These are phyloP conservation scores for Pseudochromis fuscus DNA, from an alignment of 2,797 vertebrate genomes.

Conservation along the genomic window DNA sequence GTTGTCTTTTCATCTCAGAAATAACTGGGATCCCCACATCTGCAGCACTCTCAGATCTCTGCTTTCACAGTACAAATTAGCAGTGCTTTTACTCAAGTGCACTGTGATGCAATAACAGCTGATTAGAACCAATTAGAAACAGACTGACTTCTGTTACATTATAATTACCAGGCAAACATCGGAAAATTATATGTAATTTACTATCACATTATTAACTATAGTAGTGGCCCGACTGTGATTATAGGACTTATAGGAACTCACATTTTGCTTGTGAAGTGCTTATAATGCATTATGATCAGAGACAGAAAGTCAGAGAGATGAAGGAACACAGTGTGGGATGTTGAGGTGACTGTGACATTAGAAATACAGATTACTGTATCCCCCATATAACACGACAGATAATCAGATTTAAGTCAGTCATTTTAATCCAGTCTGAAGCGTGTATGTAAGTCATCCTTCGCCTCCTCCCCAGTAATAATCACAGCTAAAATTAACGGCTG, in stretches of 20 bases:
- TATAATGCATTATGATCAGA: not conserved
- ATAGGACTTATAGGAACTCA: constrained; percentile 4
- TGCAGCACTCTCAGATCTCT: constrained; percentile 2
- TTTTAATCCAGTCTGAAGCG: too few species aligned
- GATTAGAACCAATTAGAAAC: constrained; percentile 29
- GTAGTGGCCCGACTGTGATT: constrained; percentile 12
- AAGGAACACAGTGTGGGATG: not conserved
- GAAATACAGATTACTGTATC: too few species aligned
- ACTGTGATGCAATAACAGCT: constrained; percentile 14
- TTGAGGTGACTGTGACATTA: not conserved
- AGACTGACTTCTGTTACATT: constrained; percentile 18
- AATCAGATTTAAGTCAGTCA: not conserved
- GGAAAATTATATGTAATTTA: constrained; percentile 42
- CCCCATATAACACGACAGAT: not conserved
- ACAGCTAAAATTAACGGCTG: too few species aligned
- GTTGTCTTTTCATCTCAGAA: constrained; percentile 39
- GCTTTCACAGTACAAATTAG: constrained; percentile 3
- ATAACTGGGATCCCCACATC: constrained; percentile 11
- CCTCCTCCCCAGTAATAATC: too few species aligned
- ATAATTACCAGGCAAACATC: constrained; percentile 27
- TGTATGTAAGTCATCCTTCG: too few species aligned
- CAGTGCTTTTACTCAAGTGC: constrained; percentile 22
- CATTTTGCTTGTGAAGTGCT: not conserved
- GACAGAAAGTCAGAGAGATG: not conserved
- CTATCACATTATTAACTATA: constrained; percentile 17